Evolutionary conservation across 2,113 vertebrate genomes (phyloP).

Genomic region (Syngnathoides biaculeatus): DNA sequence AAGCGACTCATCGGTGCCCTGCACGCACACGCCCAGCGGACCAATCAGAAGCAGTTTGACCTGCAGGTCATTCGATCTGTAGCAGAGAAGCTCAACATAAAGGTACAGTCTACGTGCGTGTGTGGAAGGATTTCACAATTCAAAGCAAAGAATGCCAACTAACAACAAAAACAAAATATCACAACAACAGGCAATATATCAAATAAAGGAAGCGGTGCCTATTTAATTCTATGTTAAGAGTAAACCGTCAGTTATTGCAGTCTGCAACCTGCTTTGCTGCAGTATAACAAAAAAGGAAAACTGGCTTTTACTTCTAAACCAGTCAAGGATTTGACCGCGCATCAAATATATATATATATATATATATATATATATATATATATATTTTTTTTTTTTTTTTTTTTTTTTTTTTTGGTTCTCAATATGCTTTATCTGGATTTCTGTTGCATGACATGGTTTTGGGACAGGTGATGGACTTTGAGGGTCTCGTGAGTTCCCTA

Average conservation of each 20-base stretch:
- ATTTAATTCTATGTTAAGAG: no score
- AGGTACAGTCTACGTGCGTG: slow-evolving; percentile 64
- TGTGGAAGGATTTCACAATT: neutral
- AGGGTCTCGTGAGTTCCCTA: slow-evolving; percentile 87
- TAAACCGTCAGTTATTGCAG: no score
- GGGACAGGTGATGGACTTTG: slow-evolving; percentile 86
- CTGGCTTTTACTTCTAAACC: no score
- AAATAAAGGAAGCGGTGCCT: no score
- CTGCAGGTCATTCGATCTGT: slow-evolving; percentile 81
- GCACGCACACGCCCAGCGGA: slow-evolving; percentile 82
- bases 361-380: no score
- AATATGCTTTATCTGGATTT: neutral
- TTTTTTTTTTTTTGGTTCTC: neutral
- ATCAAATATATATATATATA: no score
- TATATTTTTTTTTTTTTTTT: no score
- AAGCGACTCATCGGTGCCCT: slow-evolving; percentile 87
- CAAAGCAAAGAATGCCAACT: neutral
- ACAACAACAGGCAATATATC: no score
- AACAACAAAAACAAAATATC: no score
- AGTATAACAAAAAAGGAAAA: no score
- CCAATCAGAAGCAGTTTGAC: slow-evolving; percentile 86
- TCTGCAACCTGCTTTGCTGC: no score
- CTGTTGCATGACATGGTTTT: neutral
- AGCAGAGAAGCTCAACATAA: slow-evolving; percentile 80
- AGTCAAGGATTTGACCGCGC: no score